Base-by-base conservation (phyloP, 2,113 vertebrate genomes). In the Sturnus vulgaris region DNA sequence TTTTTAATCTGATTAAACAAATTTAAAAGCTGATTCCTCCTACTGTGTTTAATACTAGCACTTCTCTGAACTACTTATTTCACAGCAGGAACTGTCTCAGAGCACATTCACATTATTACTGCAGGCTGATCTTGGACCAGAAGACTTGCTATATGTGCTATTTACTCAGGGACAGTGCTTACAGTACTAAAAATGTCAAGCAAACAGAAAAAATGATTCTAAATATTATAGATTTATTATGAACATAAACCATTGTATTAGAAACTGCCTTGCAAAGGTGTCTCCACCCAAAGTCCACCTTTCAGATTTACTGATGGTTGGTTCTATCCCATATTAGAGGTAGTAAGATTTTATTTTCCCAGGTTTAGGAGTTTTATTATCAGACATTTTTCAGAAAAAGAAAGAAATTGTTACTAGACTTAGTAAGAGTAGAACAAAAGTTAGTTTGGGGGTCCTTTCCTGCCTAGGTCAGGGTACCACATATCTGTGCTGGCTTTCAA, bases 1-100 rank as follows among this genome's bases (percentile, higher is more conserved):
- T 95, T 96, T 95, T 97, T 96, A 98, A 96, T 97, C 96, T 97
- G 97, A 98, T 98, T 98, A 98, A 97, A 97, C 76, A 96, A 92
- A 97, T 96, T 87, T 92, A 92, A 93, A 94, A 92, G 83, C 93
- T 94, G 93, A 97, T 97, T 98, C 96, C 76, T 97, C 97, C 95
- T 69, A 95, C 96, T 92, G 97, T 0, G 40, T 90, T 90, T 97
- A 98, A 98, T 96, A 91, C 96, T 44, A 93, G 79, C 94, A 88
- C 96, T 92, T 14, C 94, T 93, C 83, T 97, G 97, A 98, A 97
- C 96, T 97, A 92, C 97, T 98, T 97, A 97, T 92, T 96, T 97
- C 97, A 92, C 97, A 97, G 97, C 73, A n/a, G 95, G 96, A 92
- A 88, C 42, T 97, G 95, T 85, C 96, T 98, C 96, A 95, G 93